Evolutionary conservation across 2,888 invertebrate species (phyloP).

Genomic region (Spisula subtruncata): DNA sequence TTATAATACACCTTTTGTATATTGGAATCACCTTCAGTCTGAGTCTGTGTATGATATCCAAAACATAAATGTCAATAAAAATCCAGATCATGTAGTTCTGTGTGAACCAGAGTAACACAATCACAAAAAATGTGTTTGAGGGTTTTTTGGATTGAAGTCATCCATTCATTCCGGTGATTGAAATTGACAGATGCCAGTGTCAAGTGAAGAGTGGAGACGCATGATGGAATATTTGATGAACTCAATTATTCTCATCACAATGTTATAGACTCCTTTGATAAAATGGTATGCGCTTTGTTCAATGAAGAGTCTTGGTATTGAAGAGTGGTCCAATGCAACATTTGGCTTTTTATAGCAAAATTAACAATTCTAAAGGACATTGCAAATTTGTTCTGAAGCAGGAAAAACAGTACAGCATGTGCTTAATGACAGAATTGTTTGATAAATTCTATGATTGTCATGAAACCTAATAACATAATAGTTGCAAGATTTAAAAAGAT

Average conservation of each 20-base stretch:
- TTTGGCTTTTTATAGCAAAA: too few species aligned
- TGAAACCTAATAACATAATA: too few species aligned
- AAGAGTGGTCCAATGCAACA: too few species aligned
- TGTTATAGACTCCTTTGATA: not conserved
- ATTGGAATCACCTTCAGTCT: not conserved
- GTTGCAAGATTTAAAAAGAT: too few species aligned
- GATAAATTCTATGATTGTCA: not conserved
- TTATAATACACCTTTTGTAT: not conserved
- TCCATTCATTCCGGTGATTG: not conserved
- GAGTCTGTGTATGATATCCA: not conserved
- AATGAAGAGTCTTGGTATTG: too few species aligned
- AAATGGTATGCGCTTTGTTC: not conserved
- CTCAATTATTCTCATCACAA: not conserved
- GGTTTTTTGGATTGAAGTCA: constrained; percentile 5
- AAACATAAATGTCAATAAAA: constrained; percentile 23
- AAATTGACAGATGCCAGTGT: constrained; percentile 20
- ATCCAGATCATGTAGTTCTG: not conserved
- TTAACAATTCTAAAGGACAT: too few species aligned
- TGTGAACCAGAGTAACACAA: constrained; percentile 1
- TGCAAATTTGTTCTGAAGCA: too few species aligned
- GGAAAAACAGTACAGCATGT: too few species aligned
- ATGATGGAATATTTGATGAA: not conserved
- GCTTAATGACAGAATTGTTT: not conserved
- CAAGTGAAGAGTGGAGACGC: not conserved
- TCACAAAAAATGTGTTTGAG: not conserved